phyloP scores from a whole-genome alignment of 2,888 invertebrate genomes.

The Morinoia aosen region DNA sequence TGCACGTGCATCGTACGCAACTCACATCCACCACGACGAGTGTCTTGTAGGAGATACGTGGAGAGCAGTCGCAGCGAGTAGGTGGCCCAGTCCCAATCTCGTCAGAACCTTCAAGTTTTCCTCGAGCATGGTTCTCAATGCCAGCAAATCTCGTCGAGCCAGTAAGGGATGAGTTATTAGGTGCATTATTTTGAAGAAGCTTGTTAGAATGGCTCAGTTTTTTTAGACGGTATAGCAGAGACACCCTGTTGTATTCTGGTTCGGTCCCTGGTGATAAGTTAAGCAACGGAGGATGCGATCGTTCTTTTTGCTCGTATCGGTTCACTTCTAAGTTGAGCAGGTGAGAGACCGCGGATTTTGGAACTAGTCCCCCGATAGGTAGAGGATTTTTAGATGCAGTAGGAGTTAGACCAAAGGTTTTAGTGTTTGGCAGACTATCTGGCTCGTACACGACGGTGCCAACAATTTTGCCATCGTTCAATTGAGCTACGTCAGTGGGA shows the following conservation, averaged over 20 bases:
- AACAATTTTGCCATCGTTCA: not conserved
- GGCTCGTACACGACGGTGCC: not conserved
- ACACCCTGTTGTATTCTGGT: not conserved
- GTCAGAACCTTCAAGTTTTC: not conserved
- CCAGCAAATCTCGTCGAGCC: not conserved
- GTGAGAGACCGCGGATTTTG: not conserved
- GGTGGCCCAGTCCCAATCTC: not conserved
- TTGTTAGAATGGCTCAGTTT: not conserved
- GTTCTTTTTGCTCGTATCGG: not conserved
- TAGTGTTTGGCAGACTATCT: not conserved
- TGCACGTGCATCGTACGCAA: not conserved
- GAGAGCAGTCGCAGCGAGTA: not conserved
- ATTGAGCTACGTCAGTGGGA: not conserved
- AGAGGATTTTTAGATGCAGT: not conserved
- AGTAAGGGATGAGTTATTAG: not conserved
- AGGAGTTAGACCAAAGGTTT: not conserved
- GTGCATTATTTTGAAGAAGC: not conserved
- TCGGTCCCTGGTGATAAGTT: not conserved
- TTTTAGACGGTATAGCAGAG: not conserved
- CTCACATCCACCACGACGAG: slow-evolving; percentile 7
- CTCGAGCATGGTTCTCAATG: not conserved
- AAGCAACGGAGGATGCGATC: not conserved
- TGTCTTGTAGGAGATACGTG: not conserved
- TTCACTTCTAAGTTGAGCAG: not conserved
- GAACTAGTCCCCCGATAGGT: not conserved